A percentile compares a stretch with the other conserved stretches of the same genome.
Conservation (phyloP, 2,797 vertebrate genomes). For the Numenius phaeopus region DNA sequence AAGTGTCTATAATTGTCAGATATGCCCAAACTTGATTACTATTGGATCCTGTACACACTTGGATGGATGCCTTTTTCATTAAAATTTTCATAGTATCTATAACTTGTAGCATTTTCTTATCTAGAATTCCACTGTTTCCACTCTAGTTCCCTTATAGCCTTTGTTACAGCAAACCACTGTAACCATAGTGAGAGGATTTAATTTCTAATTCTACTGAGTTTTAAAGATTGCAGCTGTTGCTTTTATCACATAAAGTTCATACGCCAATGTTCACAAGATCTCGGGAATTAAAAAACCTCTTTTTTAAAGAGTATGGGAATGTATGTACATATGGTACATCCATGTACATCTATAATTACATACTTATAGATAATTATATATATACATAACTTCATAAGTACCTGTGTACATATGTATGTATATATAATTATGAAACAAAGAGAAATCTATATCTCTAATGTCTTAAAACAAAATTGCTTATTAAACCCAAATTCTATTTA, state of each 20-base stretch:
- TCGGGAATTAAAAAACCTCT: neutral
- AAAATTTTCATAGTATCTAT: neutral
- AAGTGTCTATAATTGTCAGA: neutral
- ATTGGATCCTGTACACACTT: neutral
- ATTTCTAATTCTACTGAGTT: neutral
- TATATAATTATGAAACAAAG: neutral
- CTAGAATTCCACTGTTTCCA: neutral
- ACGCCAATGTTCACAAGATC: neutral
- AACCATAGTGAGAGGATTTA: neutral
- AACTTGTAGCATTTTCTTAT: neutral
- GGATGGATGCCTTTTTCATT: neutral
- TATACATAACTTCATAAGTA: neutral
- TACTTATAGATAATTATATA: neutral
- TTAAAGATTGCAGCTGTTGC: neutral
- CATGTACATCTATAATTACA: neutral
- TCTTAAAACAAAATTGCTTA: neutral
- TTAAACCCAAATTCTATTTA: neutral
- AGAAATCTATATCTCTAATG: neutral
- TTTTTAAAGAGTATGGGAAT: neutral
- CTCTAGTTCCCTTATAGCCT: neutral
- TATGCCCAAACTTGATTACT: neutral
- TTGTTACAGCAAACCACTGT: neutral
- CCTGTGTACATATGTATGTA: too few relatives aligned
- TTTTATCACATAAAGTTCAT: neutral
- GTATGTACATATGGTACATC: neutral